These are phyloP conservation scores for Emydura subglobosa DNA, from an alignment of 2,113 vertebrate genomes.

Conservation along the genomic window DNA sequence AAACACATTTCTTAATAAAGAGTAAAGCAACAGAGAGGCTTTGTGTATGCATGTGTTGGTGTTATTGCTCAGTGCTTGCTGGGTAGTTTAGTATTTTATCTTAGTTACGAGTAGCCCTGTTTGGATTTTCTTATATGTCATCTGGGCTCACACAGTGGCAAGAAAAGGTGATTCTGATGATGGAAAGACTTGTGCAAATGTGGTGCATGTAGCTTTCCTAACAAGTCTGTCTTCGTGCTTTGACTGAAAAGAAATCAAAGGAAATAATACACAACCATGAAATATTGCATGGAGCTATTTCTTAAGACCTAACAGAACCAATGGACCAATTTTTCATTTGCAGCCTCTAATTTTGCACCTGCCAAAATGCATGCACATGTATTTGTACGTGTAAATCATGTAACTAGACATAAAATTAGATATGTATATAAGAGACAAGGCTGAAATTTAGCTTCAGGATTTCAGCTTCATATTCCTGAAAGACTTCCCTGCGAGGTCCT, in stretches of 20 bases:
- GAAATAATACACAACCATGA: background rate
- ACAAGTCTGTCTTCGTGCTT: background rate
- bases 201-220: background rate
- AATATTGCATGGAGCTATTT: background rate
- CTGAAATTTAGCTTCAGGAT: background rate
- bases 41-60: background rate
- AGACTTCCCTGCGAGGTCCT: background rate
- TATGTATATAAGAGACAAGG: too few species aligned
- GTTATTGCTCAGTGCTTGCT: background rate
- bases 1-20: background rate
- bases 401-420: background rate
- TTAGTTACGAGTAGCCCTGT: background rate
- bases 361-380: background rate
- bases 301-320: background rate
- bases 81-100: background rate
- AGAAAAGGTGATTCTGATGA: background rate
- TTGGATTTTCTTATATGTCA: background rate
- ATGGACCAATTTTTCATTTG: background rate
- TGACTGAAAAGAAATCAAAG: background rate
- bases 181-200: background rate
- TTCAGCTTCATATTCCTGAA: background rate
- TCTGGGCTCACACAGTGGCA: conserved; percentile 19
- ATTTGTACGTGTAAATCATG: background rate
- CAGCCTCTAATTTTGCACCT: background rate
- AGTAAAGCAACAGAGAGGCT: background rate